These are phyloP conservation scores for Theropithecus gelada DNA, from an alignment of 2,113 vertebrate species.

Conservation along the genomic window DNA sequence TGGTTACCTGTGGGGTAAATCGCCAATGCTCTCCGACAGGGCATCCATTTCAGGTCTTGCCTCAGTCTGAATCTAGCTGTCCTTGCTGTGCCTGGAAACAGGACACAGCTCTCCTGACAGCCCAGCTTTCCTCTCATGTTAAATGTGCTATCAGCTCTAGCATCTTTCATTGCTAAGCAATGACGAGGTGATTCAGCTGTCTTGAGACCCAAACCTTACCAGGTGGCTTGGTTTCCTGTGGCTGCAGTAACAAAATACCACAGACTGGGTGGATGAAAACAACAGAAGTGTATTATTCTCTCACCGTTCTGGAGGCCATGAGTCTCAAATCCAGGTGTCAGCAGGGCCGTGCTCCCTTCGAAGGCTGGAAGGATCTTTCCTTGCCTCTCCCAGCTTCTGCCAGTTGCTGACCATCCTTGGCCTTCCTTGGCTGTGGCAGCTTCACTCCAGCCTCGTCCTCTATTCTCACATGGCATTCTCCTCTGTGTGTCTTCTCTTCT, in stretches of 20 bases:
- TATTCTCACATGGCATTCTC: background rate
- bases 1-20: background rate
- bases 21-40: accelerated
- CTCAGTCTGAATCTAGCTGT: background rate
- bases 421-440: background rate
- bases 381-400: background rate
- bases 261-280: background rate
- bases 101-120: background rate
- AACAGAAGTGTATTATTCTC: background rate
- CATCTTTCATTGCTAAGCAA: background rate
- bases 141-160: background rate
- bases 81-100: background rate
- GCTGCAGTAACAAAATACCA: background rate
- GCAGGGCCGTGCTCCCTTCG: accelerated
- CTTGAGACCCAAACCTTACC: background rate
- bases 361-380: too few relatives aligned
- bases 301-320: background rate
- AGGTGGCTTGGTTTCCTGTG: background rate
- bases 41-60: background rate
- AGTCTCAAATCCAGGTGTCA: background rate
- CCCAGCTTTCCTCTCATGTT: background rate
- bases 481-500: background rate
- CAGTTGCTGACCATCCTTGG: too few relatives aligned
- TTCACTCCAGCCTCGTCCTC: background rate
- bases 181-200: background rate